Percentiles rank a stretch among this genome's conserved stretches.
Conservation (phyloP, 1,140 invertebrate species). For the Theocolax elegans region DNA sequence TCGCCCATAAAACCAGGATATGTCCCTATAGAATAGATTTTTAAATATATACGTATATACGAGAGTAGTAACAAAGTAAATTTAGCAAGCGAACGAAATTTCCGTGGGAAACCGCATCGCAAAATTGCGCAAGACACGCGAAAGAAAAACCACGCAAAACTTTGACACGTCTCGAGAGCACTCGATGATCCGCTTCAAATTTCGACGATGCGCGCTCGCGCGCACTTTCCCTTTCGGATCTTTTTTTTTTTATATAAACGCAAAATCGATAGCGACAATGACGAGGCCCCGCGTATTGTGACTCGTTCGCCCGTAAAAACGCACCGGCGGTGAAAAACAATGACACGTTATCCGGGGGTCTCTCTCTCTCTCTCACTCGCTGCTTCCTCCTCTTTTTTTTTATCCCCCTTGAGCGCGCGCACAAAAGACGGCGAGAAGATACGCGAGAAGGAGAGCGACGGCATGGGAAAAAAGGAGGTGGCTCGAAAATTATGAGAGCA, state of each 20-base stretch:
- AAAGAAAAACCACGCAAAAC: slow-evolving; percentile 4
- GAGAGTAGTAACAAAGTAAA: no score
- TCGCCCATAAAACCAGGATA: no score
- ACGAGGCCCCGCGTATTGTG: slow-evolving; percentile 10
- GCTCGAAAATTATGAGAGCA: not conserved
- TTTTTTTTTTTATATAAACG: not conserved
- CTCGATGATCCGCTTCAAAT: not conserved
- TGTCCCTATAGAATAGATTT: no score
- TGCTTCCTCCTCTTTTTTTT: not conserved
- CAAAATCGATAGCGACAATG: slow-evolving; percentile 7
- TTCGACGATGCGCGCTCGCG: not conserved
- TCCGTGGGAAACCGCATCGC: no score
- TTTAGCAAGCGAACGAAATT: no score
- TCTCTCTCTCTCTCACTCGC: not conserved
- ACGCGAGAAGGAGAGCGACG: not conserved
- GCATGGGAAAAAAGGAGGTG: slow-evolving; percentile 2
- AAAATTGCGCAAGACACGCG: no score
- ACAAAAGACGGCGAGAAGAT: not conserved
- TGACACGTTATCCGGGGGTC: slow-evolving; percentile 42
- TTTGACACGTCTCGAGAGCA: not conserved
- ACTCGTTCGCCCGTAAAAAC: slow-evolving; percentile 33
- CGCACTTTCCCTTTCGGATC: not conserved
- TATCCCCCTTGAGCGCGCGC: not conserved
- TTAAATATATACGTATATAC: no score
- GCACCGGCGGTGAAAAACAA: slow-evolving; percentile 46